Evolutionary conservation across 1,140 invertebrate species (phyloP), one percentile per base, ranked within the genome.

Genomic region (Belonocnema kinseyi): DNA sequence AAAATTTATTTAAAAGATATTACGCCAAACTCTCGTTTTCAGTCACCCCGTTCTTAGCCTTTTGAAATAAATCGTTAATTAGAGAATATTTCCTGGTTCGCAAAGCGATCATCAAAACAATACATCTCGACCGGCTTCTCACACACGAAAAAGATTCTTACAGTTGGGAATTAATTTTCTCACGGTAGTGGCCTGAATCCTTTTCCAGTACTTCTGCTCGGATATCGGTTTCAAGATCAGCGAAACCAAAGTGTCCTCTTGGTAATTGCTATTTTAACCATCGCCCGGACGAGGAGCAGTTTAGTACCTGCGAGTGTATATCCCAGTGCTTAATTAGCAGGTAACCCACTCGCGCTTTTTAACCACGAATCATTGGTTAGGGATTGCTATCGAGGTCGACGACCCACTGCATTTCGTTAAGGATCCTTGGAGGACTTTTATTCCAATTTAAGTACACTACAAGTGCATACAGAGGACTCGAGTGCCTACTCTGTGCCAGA

Each of bases 331-430:
- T 66, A 66, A 66, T 66, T 66, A 66, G 61, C 61, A 66, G 61
- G 61, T 66, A 66, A 66, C 61, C 61, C 61, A 66, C 61, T 66
- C 61, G 61, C 46, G 40, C 61, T 66, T 66, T 66, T 66, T 40
- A 66, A 66, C 61, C 61, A 66, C 61, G 61, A 66, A 66, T 66
- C 61, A 66, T 66, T 66, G 61, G 61, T 66, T 66, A 26, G 33
- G 21, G 33, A 66, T 66, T 66, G 13, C n/a, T 14, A 66, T 66
- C 61, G 61, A 46, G 61, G 61, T 66, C 61, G 61, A 66, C 61
- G 26, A 66, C 21, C 26, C 5, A 33, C 26, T 66, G 26, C 13
- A 26, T 33, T 40, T 66, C 33, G 26, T 33, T 61, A 66, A 66
- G 61, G 40, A 66, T 66, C 61, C 21, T 13, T 66, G 14, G 61